Evolutionary conservation across 2,113 vertebrate genomes (phyloP), one percentile per base, ranked within the genome.

Genomic region (Nothobranchius furzeri): DNA sequence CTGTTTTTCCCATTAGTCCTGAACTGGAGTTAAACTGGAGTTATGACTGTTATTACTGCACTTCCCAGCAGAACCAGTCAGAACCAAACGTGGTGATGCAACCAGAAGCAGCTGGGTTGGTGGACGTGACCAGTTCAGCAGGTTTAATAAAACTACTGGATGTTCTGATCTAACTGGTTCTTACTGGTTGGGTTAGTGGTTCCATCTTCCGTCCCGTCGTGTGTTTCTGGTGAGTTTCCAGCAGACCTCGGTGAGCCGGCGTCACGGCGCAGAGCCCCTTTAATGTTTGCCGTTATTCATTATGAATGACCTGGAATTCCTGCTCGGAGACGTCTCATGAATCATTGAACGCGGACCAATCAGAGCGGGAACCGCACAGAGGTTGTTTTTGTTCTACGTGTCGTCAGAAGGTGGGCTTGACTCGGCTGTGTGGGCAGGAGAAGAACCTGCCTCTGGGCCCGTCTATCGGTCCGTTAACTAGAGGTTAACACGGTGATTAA

Each of bases 311-410:
- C 57, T 78, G 60, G 70, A 79, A 47, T 52, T 83, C 54, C 77
- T 64, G 79, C 79, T 73, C 36, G 49, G 81, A 86, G 81, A 76
- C 63, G 36, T 43, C 55, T 84, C 69, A 81, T 86, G 78, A 86
- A 86, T 84, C 75, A 79, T 83, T 81, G 73, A 84, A 24, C 10
- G 30, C 4, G 2, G 55, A 60, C 62, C 80, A 76, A 78, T 75
- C 73, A 57, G 68, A 70, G 68, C 75, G 9, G 70, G 57, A 71
- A 10, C 43, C 62, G 17, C 60, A 20, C 69, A 20, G 15, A 40
- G 37, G 0, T 15, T n/a, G 12, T 14, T 53, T 48, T 40, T 53
- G 1, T 35, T 68, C 13, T 12, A 9, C 43, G 17, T 25, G 30
- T 67, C 70, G 51, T 50, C 36, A 14, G 37, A 12, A 7, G 5